Evolutionary conservation across 1,140 invertebrate species (phyloP), one percentile per base, ranked within the genome.

Genomic region (Drosophila willistoni): DNA sequence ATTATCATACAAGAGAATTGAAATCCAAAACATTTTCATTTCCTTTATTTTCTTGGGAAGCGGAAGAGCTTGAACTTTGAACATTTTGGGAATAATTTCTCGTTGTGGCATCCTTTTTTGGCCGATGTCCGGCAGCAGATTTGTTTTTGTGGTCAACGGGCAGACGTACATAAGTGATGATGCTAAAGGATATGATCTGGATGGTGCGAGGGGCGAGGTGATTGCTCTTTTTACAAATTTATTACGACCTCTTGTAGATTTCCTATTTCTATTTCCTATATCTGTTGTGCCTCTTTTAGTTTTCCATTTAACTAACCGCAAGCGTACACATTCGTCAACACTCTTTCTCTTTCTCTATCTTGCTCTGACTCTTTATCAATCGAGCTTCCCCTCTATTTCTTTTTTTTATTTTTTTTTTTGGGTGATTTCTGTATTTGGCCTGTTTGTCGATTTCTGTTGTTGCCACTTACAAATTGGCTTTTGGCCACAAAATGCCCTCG

Each of bases 381-480:
- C 9, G 7, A 36, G 34, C 34, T 36, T 36, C 34, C 10, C 34
- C 54, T 44, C n/a, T 14, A 4, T 4, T 25, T 25, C 22, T 14
- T 10, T 2, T 14, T 47, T 29, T 29, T 29, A n/a, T n/a, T 5
- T 29, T 29, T 6, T 6, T 29, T 29, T 29, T 29, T 29, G 29
- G 29, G 17, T 51, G 44, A 22, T 17, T 17, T 25, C 51, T 59
- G 54, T 22, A 55, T 65, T 65, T 71, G 64, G 68, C 41, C 62
- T 67, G 64, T 70, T 64, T 75, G 64, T 64, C 76, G 63, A 59
- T 75, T 75, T 67, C 68, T 78, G 73, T 75, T 79, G 76, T 71
- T 78, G 76, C 76, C 73, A 79, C 73, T 79, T 76, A 79, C 76
- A 76, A 79, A 75, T 79, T 76, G 76, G 76, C 72, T 78, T 71